These are phyloP conservation scores for Cossypha dichroa DNA, from an alignment of 2,797 vertebrate genomes.

Conservation along the genomic window DNA sequence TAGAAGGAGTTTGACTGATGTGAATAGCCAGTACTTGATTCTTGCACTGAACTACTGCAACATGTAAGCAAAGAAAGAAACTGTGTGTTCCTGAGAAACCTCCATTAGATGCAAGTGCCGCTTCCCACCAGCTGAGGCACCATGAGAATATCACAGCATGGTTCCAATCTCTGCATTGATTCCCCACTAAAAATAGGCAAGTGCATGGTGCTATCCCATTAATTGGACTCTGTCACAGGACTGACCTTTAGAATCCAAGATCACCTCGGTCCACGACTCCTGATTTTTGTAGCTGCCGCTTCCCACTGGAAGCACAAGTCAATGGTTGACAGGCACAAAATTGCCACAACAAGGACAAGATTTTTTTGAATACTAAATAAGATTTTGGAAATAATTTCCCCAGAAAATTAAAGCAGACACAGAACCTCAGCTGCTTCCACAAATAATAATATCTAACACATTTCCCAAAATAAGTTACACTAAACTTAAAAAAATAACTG, in stretches of 20 bases:
- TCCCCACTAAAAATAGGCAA: neutral
- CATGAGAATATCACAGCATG: neutral
- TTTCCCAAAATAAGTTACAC: neutral
- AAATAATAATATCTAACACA: neutral
- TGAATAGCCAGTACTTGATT: neutral
- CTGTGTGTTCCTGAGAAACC: neutral
- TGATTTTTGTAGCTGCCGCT: neutral
- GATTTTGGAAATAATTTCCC: neutral
- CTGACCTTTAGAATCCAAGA: neutral
- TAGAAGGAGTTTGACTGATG: neutral
- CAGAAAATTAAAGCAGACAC: neutral
- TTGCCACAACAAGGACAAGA: neutral
- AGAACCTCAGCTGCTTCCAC: neutral
- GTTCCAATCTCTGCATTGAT: neutral
- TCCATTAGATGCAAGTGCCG: neutral
- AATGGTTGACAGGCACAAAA: neutral
- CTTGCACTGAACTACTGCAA: neutral
- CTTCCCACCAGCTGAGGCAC: neutral
- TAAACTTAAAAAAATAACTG: neutral
- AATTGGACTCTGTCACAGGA: neutral
- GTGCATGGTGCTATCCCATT: neutral
- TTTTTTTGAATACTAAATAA: neutral
- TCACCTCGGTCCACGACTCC: accelerated
- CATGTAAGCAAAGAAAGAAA: neutral
- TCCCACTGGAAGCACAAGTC: neutral